Conservation (phyloP, 2,113 vertebrate species). For the Sylvia atricapilla region DNA sequence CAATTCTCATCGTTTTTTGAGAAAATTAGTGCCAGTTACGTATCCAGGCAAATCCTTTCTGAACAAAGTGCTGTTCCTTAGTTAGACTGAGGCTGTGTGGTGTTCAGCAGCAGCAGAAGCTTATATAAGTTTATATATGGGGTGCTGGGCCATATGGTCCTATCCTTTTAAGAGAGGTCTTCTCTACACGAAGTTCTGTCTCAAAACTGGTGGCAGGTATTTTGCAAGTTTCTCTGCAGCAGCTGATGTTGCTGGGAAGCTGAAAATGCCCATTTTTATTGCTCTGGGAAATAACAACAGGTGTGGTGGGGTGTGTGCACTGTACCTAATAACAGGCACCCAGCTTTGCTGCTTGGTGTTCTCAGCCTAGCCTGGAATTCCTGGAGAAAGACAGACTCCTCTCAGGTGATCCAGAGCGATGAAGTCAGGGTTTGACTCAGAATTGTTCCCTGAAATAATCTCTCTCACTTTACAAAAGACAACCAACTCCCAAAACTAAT, state of each 20-base stretch:
- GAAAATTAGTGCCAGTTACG: background rate
- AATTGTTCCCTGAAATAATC: background rate
- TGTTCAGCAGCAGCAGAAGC: background rate
- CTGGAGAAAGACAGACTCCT: background rate
- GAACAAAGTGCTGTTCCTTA: background rate
- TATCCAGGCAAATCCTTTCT: background rate
- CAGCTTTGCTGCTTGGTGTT: background rate
- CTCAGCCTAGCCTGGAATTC: background rate
- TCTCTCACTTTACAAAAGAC: background rate
- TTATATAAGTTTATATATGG: constrained; percentile 8
- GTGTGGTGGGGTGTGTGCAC: background rate
- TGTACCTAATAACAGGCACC: background rate
- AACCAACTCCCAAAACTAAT: background rate
- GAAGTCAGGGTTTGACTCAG: background rate
- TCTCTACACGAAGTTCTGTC: background rate
- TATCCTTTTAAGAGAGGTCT: constrained; percentile 4
- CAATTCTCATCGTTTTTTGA: background rate
- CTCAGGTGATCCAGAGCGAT: background rate
- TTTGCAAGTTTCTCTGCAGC: background rate
- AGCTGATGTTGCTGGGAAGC: background rate
- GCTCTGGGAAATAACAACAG: background rate
- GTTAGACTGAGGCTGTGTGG: background rate
- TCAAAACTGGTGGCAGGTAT: background rate
- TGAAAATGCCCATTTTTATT: background rate
- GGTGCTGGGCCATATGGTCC: background rate